Evolutionary conservation across 2,888 invertebrate genomes (phyloP), one percentile per base, ranked within the genome.

Genomic region (Rhorus exstirpatorius): DNA sequence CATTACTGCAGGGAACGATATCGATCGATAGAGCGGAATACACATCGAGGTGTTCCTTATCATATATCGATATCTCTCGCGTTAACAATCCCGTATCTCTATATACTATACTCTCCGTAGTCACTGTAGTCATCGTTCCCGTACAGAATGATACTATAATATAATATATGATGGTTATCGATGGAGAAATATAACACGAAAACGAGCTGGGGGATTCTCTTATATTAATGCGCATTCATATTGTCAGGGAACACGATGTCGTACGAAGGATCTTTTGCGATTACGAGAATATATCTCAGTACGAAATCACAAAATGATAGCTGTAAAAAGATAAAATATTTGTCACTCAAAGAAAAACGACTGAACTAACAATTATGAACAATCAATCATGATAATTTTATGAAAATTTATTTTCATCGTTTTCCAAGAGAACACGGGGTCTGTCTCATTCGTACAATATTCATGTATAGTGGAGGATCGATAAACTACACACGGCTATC

Each of bases 1-100:
- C 46, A 12, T 17, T 46, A 58, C 51, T 3, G 14, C 19, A 26
- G 53, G 26, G n/a, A 46, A 65, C 70, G 60, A 46, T 70, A 71
- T 79, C 79, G 79, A 79, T 83, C 83, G 83, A 76, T 67, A 53
- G 49, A 67, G 71, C 53, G 67, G 76, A 71, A 76, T 79, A 79
- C 70, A 76, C 60, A 74, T 53, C 71, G 41, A 14, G 71, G 60
- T 14, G n/a, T 31, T 58, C 21, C 83, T 83, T 83, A 83, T 83
- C 83, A 75, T 14, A 0, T 14, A 67, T 63, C 71, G 83, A 83
- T 83, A 76, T 79, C 75, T 79, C 71, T 35, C 41, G 38, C 79
- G 79, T 70, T 76, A 72, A 83, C 83, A 71, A 76, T 83, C 67
- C 51, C 65, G 19, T 71, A 82, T 79, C 58, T 76, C 12, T 49